These are phyloP conservation scores for Torymus texanus DNA, from an alignment of 2,888 invertebrate species.

Conservation along the genomic window DNA sequence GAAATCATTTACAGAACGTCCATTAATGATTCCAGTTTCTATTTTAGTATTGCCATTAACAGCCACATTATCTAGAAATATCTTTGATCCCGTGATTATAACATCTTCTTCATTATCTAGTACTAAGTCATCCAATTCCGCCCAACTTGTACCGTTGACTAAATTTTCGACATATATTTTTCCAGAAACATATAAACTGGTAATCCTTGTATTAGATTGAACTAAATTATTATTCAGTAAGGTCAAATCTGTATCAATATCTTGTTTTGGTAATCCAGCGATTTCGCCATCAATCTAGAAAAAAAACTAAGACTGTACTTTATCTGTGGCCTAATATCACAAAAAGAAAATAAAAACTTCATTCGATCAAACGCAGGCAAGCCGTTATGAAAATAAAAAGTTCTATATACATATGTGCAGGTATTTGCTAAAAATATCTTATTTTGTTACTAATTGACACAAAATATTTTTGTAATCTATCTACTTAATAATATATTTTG, in stretches of 20 bases:
- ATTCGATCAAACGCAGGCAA: no score
- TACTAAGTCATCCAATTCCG: constrained; percentile 76
- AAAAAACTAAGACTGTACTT: constrained; percentile 3
- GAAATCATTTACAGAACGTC: constrained; percentile 74
- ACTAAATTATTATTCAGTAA: constrained; percentile 74
- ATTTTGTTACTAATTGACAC: no score
- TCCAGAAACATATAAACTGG: constrained; percentile 76
- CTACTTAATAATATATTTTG: no score
- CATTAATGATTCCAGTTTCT: constrained; percentile 74
- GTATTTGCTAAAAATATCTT: no score
- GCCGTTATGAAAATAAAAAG: no score
- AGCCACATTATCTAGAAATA: constrained; percentile 73
- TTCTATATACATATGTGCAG: no score
- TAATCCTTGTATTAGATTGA: constrained; percentile 76
- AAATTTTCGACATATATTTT: constrained; percentile 74
- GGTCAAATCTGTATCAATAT: constrained; percentile 72
- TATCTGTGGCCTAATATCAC: no score
- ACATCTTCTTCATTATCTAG: constrained; percentile 72
- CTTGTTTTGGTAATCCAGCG: constrained; percentile 66
- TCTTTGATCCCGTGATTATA: constrained; percentile 75
- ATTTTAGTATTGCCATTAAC: constrained; percentile 66
- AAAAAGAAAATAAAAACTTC: no score
- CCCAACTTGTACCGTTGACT: constrained; percentile 73
- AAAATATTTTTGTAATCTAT: no score
- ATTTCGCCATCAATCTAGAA: constrained; percentile 77